These are phyloP conservation scores for Neogale vison DNA, from an alignment of 2,113 vertebrate species.

Conservation along the genomic window DNA sequence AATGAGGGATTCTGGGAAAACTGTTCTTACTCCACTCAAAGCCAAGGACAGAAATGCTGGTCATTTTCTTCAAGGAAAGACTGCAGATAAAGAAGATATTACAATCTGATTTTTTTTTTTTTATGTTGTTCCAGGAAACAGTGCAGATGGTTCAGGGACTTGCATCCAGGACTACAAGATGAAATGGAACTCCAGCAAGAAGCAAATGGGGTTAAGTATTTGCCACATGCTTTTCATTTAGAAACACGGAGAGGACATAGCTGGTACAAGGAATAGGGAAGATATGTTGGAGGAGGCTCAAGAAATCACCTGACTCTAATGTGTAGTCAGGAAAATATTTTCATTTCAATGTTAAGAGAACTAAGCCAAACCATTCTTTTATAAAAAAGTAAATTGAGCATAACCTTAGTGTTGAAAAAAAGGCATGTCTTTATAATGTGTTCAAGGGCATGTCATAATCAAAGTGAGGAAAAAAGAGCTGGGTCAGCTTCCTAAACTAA, in stretches of 20 bases:
- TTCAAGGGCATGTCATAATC: not conserved
- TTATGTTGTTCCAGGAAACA: not conserved
- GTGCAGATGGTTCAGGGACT: not conserved
- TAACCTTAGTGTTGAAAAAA: not conserved
- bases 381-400: not conserved
- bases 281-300: not conserved
- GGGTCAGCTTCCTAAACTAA: not conserved
- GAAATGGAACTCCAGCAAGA: not conserved
- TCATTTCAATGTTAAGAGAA: not conserved
- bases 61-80: slow-evolving; percentile 10
- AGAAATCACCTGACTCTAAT: not conserved
- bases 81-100: slow-evolving; percentile 43
- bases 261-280: not conserved
- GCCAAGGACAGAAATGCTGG: not conserved
- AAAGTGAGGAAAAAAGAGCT: not conserved
- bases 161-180: not conserved
- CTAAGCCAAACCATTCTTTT: not conserved
- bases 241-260: not conserved
- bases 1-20: not conserved
- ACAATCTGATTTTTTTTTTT: not conserved
- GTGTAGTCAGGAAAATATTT: not conserved
- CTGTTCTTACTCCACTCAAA: not conserved
- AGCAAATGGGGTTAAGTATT: not conserved
- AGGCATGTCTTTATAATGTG: not conserved
- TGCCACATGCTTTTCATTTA: not conserved